phyloP scores from a whole-genome alignment of 2,888 invertebrate species.

The Clitarchus hookeri region DNA sequence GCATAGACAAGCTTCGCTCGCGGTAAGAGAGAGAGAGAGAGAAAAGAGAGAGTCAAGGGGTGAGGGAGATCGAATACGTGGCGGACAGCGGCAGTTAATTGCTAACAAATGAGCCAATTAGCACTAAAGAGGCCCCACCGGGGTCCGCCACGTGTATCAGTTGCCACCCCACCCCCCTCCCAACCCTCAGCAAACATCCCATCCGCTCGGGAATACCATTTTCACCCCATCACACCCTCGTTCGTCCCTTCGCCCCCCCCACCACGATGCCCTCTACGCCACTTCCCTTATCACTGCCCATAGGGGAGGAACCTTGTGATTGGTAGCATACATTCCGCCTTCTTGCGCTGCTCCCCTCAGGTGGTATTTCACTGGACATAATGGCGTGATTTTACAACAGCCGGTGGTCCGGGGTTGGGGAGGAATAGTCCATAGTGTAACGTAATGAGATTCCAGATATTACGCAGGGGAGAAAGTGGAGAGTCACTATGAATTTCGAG shows the following conservation, averaged over 20 bases:
- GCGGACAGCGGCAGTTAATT: slow-evolving; percentile 37
- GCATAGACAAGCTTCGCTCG: not conserved
- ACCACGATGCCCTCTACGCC: not conserved
- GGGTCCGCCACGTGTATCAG: slow-evolving; percentile 18
- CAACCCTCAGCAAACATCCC: not conserved
- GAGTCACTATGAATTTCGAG: no score
- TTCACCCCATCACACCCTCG: slow-evolving; percentile 1
- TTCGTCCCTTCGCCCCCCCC: not conserved
- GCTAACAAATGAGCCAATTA: slow-evolving; percentile 40
- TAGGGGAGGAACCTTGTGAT: not conserved
- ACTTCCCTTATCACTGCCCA: not conserved
- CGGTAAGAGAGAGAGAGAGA: no score
- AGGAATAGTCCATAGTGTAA: no score
- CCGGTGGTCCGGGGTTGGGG: not conserved
- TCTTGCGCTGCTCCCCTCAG: not conserved
- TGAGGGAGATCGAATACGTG: not conserved
- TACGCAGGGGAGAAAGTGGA: no score
- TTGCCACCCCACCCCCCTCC: not conserved
- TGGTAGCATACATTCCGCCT: slow-evolving; percentile 3
- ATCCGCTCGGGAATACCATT: not conserved
- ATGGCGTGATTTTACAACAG: not conserved
- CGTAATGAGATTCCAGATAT: no score
- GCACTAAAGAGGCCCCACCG: slow-evolving; percentile 33
- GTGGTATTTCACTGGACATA: not conserved
- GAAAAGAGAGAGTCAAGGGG: not conserved